Base-by-base conservation (phyloP, 2,888 invertebrate species). In the Papilio gigon region DNA sequence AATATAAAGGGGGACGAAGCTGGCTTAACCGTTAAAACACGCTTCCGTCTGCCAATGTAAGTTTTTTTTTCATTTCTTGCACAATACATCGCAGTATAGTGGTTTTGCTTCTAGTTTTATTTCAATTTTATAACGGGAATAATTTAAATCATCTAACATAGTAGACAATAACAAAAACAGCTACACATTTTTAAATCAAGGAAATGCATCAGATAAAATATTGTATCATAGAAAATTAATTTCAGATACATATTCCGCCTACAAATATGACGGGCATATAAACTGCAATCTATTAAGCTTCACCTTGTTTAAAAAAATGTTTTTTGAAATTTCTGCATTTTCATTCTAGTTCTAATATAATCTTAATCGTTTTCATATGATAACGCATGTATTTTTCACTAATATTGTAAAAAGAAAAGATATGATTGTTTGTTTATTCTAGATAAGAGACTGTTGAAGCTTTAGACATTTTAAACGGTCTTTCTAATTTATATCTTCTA, bases 21-120 rank as follows among this genome's bases (percentile, higher is more conserved):
- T n/a, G n/a, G 53, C 27, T 53, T 53, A n/a, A 53, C 53, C 27
- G 53, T 53, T 22, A 53, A 2, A 53, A 53, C 53, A 27, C n/a
- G 8, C 25, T 53, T 53, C 27, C 27, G 27, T n/a, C 8, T 27
- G n/a, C 27, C 25, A 53, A 27, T 53, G 27, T n/a, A 27, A n/a
- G 27, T 14, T 22, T 47, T 53, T 53, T 50, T 53, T 53, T 27
- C 11, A 27, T 27, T n/a, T 27, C 50, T 50, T 27, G 27, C 27
- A n/a, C n/a, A n/a, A n/a, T n/a, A n/a, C n/a, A 27, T 27, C 27
- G 27, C n/a, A 53, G n/a, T 22, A 47, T 6, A 35, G 11, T 35
- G 8, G 9, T 35, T 35, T 35, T 11, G 9, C 0, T 4, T 35
- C 33, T 5, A 8, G 4, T 14, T 40, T 40, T n/a, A n/a, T 4